phyloP scores from a whole-genome alignment of 2,797 vertebrate genomes.

The Eulemur rubriventer region DNA sequence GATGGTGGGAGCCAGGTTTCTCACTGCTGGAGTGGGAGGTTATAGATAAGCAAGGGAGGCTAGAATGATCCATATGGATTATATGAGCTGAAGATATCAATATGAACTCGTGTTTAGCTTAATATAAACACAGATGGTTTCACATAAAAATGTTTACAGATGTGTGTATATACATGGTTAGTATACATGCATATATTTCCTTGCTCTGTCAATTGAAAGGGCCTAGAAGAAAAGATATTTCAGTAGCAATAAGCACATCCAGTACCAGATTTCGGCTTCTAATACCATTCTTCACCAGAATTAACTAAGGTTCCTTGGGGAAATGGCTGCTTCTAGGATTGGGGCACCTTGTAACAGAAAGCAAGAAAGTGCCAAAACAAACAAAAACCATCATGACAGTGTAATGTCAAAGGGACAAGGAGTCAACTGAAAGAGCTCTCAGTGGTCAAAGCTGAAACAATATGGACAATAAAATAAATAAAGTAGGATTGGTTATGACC shows the following conservation, averaged over 20 bases:
- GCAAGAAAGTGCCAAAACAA: neutral
- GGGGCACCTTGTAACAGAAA: neutral
- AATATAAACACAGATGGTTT: neutral
- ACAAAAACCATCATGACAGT: neutral
- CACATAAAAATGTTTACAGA: neutral
- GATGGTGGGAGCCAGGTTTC: neutral
- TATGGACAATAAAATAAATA: neutral
- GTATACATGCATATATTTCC: neutral
- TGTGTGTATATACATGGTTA: neutral
- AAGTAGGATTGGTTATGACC: neutral
- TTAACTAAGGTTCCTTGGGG: neutral
- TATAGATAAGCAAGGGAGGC: neutral
- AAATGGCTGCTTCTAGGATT: neutral
- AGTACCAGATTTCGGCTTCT: neutral
- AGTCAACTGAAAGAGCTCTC: neutral
- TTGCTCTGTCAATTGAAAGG: neutral
- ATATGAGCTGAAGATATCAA: neutral
- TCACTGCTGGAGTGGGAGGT: neutral
- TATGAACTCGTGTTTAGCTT: neutral
- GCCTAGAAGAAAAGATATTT: neutral
- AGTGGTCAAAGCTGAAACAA: neutral
- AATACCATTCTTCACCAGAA: neutral
- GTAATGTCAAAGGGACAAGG: neutral
- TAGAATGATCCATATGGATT: neutral
- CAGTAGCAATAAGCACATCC: neutral